Base-by-base conservation (phyloP, 37 sponge, comb jelly and placozoan species). In the Ianthella basta region DNA sequence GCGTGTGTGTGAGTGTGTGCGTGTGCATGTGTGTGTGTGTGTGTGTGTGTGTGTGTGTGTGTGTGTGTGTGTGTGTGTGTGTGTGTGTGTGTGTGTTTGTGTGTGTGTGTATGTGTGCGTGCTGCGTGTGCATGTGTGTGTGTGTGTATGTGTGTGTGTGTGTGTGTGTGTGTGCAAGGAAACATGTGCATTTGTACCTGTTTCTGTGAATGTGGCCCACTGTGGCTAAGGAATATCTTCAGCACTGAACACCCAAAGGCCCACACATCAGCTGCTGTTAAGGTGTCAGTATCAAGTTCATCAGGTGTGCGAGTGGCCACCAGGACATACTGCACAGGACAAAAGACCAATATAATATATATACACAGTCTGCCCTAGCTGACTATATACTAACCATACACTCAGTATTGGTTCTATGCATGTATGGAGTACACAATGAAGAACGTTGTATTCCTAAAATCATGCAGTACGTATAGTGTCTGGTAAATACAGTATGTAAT, bases 41-140 rank as follows among this genome's bases (percentile, higher is more conserved):
- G 59, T 64, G 14, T 64, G 66, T 64, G 66, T 20, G 23, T 64
- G 66, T 64, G 66, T 64, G 23, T 10, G 23, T 10, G 20, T 64
- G 20, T 20, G 66, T 16, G 66, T 20, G 20, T 20, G 14, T 64
- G 66, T 64, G 66, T 64, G 66, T 16, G 66, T 64, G 66, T 64
- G 66, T 64, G 66, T 64, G 66, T 64, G 66, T 64, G 66, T 64
- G 66, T 64, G 66, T 64, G 66, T 64, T 24, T 64, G 66, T 64
- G 66, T 64, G 27, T 30, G 14, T 21, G 66, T 64, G 66, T 64
- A 30, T 16, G 23, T 64, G 23, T 16, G 66, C 27, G 66, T 64
- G 14, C 27, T 64, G 66, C 23, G 66, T 64, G 23, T 16, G 23
- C 27, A 30, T 16, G 23, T 16, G 66, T 16, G 66, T 64, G 66